Base-by-base conservation (phyloP, 1,140 invertebrate species). In the Diorhabda sublineata region DNA sequence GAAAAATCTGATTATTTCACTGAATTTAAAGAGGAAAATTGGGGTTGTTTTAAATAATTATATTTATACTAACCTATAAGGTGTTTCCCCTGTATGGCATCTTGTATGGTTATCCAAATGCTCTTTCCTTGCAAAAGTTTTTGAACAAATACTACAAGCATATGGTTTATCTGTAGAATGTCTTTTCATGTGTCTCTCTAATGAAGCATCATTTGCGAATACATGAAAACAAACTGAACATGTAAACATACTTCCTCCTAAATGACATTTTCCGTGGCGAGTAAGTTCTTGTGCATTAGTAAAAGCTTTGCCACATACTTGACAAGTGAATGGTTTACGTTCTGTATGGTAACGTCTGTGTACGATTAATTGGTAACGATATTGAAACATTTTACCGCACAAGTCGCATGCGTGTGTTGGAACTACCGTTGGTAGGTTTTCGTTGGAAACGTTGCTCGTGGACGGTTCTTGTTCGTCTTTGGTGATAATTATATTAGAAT, bases 101-200 rank as follows among this genome's bases (percentile, higher is more conserved):
- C 90, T 85, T 62, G 91, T 91, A 78, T 93, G 92, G 80, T 92
- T 93, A 78, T 92, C 90, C 60, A 93, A 84, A 81, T 93, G 91
- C 78, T 93, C 91, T 81, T 94, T 95, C 43, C 92, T 85, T 3
- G 92, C 92, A 80, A 96, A 96, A 42, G 90, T 91, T 81, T 95
- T 95, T 42, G 91, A 89, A 81, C 93, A 96, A 71, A 91, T 90
- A 3, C 89, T 87, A 81, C 91, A 93, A 66, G 87, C 89, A 75
- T 93, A 92, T 3, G 91, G 91, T 77, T 92, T 93, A 78, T 93
- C 91, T 65, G 91, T 91, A 2, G 90, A 86, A 74, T 92, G 87
- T 45, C 91, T 84, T 77, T 92, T 92, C 82, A 91, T 89, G 74
- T 92, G 90, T 61, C 90, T 84, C 74, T 92, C 91, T 52, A 89